A percentile compares a stretch with the other conserved stretches of the same genome.
Evolutionary conservation across 2,797 vertebrate species (phyloP).

Genomic region (Halcyon badia): DNA sequence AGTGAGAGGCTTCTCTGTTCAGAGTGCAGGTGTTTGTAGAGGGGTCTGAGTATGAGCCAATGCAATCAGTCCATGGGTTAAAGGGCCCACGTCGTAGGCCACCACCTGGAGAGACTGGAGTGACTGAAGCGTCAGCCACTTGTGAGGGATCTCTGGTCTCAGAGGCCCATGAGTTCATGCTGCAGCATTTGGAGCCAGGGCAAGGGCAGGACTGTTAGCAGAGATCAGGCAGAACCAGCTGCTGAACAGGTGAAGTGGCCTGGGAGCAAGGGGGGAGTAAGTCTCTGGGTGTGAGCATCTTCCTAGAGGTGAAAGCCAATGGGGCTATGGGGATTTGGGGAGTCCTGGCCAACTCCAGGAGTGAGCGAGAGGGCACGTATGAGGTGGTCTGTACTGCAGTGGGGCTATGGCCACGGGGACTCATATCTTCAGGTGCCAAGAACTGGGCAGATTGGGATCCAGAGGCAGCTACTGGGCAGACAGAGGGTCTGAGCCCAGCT

Average conservation of each 20-base stretch:
- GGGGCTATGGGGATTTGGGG: too few species aligned
- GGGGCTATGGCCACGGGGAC: neutral
- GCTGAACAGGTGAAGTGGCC: neutral
- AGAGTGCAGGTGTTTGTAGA: neutral
- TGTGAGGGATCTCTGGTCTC: neutral
- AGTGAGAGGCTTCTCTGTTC: neutral
- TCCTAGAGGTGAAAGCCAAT: too few species aligned
- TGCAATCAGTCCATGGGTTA: neutral
- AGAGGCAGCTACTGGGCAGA: neutral
- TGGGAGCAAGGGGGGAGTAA: neutral
- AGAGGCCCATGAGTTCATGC: neutral
- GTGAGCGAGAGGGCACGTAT: too few species aligned
- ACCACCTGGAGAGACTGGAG: neutral
- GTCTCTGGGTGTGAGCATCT: neutral
- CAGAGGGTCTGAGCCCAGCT: neutral
- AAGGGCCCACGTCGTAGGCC: neutral
- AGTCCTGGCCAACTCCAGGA: neutral
- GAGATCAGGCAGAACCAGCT: neutral
- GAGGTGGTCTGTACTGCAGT: neutral
- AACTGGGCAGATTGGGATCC: neutral
- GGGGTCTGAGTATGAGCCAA: neutral
- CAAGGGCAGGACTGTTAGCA: too few species aligned
- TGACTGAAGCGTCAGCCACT: neutral
- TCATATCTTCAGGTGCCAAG: neutral
- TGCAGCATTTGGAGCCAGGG: neutral